Evolutionary conservation across 2,797 vertebrate genomes (phyloP).

Genomic region (Scolopax rusticola): DNA sequence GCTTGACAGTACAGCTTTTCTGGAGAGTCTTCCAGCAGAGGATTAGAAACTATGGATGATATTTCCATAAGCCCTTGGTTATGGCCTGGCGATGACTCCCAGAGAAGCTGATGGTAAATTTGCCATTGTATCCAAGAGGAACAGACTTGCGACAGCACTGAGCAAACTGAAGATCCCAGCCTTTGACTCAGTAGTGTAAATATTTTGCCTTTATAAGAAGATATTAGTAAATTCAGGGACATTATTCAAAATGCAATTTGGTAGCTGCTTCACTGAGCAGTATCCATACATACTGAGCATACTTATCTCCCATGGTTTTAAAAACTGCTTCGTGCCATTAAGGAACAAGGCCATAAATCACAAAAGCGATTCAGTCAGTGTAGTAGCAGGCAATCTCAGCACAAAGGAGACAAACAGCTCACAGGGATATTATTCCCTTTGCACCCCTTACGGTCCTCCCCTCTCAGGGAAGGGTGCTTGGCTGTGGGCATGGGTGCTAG

Average conservation of each 20-base stretch:
- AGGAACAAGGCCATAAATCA: conserved; percentile 5
- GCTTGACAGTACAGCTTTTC: neutral
- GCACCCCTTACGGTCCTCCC: neutral
- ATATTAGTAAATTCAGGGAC: conserved; percentile 55
- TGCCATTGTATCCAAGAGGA: conserved; percentile 59
- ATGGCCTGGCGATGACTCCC: conserved; percentile 42
- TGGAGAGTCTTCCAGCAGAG: conserved; percentile 46
- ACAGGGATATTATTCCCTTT: neutral
- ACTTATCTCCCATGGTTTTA: neutral
- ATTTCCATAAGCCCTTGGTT: conserved; percentile 62
- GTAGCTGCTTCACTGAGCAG: conserved; percentile 39
- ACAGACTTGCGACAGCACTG: conserved; percentile 33
- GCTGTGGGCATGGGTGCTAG: neutral
- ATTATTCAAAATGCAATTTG: conserved; percentile 46
- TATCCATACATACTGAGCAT: neutral
- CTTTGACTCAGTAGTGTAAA: conserved; percentile 61
- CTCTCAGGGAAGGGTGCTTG: neutral
- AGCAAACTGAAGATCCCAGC: conserved; percentile 58
- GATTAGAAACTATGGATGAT: conserved; percentile 48
- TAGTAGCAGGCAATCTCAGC: neutral
- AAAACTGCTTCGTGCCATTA: neutral
- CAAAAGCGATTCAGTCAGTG: neutral
- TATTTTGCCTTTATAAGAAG: conserved; percentile 52
- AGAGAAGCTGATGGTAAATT: conserved; percentile 55
- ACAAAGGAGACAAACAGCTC: neutral